Conservation (phyloP, 2,888 invertebrate species). For the Drosophila paramelanica region DNA sequence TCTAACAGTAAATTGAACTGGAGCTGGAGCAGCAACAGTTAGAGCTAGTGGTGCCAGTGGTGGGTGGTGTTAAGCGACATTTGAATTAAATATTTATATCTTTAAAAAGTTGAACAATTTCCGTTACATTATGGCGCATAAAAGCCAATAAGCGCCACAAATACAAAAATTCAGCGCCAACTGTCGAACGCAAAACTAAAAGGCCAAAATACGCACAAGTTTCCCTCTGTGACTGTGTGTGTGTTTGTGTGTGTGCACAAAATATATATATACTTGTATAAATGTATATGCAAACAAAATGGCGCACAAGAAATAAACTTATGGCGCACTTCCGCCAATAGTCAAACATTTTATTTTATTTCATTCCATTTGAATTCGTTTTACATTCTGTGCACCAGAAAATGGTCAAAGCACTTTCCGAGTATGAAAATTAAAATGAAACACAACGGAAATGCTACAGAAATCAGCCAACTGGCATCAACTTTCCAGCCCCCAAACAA, state of each 20-base stretch:
- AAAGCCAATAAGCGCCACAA: constrained; percentile 68
- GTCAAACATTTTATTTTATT: constrained; percentile 78
- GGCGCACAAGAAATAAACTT: constrained; percentile 75
- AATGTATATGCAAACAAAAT: constrained; percentile 60
- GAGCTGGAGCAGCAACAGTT: constrained; percentile 38
- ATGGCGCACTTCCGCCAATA: constrained; percentile 78
- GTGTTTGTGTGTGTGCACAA: too few species aligned
- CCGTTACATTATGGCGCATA: constrained; percentile 75
- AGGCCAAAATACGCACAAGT: constrained; percentile 18
- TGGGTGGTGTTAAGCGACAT: constrained; percentile 35
- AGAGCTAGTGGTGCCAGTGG: background rate
- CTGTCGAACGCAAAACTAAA: constrained; percentile 46
- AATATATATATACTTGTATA: background rate
- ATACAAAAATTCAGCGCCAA: constrained; percentile 38
- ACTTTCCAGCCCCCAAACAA: constrained; percentile 49
- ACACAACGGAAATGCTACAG: constrained; percentile 76
- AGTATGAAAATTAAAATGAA: constrained; percentile 75
- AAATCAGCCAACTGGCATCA: constrained; percentile 75
- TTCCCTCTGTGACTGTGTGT: background rate
- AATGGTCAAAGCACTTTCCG: constrained; percentile 64
- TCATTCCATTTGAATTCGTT: constrained; percentile 59
- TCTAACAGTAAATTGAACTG: constrained; percentile 51
- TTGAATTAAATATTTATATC: constrained; percentile 74
- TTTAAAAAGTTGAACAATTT: constrained; percentile 76
- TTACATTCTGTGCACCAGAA: constrained; percentile 30